Base-by-base conservation (phyloP, 2,888 invertebrate species). In the Meiosimyza platycephala region DNA sequence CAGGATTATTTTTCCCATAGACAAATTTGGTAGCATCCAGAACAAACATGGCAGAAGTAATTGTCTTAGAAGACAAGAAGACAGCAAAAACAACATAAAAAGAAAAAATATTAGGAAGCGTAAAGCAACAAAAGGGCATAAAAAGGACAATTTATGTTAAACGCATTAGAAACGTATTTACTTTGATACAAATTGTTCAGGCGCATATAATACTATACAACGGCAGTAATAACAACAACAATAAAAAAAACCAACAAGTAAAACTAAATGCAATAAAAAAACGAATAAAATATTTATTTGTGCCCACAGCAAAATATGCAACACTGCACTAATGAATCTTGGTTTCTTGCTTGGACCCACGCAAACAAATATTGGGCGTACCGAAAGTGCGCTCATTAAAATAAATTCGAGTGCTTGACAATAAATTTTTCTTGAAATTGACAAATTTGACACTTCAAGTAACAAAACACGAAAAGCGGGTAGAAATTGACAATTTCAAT, bases 111-210 rank as follows among this genome's bases (percentile, higher is more conserved):
- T 40, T 9, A 40, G 40, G 16, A 63, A 22, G 13, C 47, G 22
- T 48, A 13, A 57, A 28, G 57, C 13, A 60, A 67, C 18, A 57
- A n/a, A 3, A 70, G 70, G 70, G 63, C 63, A 70, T 62, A 40
- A 70, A 63, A 70, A 70, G 70, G 70, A 70, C 70, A 63, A 70
- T 70, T 70, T 70, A 70, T 70, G 70, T 70, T 70, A 70, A 70
- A 70, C 70, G 70, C 63, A 70, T 70, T 70, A 67, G 48, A 63
- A 63, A 55, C 47, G 63, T 33, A 52, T 70, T 70, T 62, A 63
- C 70, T 70, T 70, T 70, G 70, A 70, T 63, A 54, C 57, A 63
- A 70, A 40, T 70, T 70, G 62, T 22, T 59, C 63, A 70, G 51
- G 70, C 63, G 63, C 52, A 70, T 63, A 70, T 70, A 70, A 62